Evolutionary conservation across 2,888 invertebrate species (phyloP), one percentile per base, ranked within the genome.

Genomic region (Eupithecia abbreviata): DNA sequence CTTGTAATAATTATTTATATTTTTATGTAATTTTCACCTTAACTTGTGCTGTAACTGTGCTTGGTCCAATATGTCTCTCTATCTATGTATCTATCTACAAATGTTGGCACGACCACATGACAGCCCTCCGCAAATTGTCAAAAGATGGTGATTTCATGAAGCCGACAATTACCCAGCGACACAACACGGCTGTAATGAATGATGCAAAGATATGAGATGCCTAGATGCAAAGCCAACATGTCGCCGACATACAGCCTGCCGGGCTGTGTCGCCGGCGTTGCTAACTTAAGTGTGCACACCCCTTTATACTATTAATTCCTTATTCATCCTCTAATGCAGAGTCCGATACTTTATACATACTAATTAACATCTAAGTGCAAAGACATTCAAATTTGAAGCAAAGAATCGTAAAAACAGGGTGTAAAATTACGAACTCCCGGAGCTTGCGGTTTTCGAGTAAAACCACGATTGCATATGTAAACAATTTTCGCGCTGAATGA

Each of bases 401-500:
- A n/a, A 47, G 47, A n/a, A 42, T 15, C 69, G 12, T 74, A 9
- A 69, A 58, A 30, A 70, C 47, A 62, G 47, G 41, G 69, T 47
- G 15, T 69, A 62, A 62, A 62, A 10, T 62, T 30, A 10, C 62
- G 47, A 55, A 75, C 47, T 75, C 66, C 30, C 51, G 67, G 67
- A 67, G 75, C 67, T 42, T 15, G 51, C 55, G 55, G 58, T 67
- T 45, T 71, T 72, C 6, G 72, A 62, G 62, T 62, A 69, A 75
- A 81, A 77, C 81, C 79, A 62, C 62, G 62, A 62, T 30, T 62
- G 78, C 81, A 81, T 78, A 79, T 77, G 78, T 79, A 81, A 78
- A 81, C 81, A 79, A 78, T 79, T 79, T 81, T 79, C 79, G 66
- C 79, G 77, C 79, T 76, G 73, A 77, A 78, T 71, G 79, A 77